Base-by-base conservation (phyloP, 2,113 vertebrate species). In the Cyanoramphus novaezelandiae region DNA sequence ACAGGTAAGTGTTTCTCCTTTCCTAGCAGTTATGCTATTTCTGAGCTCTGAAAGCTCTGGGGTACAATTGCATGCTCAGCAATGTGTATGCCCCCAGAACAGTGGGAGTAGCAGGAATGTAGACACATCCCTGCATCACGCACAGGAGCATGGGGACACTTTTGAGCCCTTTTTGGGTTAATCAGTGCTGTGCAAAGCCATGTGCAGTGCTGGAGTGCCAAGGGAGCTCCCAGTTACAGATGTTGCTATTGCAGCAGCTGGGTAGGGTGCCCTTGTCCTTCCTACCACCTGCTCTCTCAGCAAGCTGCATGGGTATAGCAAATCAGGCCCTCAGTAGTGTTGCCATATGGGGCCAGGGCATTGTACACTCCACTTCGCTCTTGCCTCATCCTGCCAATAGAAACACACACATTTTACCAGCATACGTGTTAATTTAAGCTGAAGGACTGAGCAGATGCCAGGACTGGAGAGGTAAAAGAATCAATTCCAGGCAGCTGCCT, bases 271-370 rank as follows among this genome's bases (percentile, higher is more conserved):
- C 52, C 59, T 64, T 65, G 67, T 33, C 49, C 44, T 68, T 77
- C 57, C 59, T 71, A 37, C 62, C 5, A 1, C 81, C 46, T 25
- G 12, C 33, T 19, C 41, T 50, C 63, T 13, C 35, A 21, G 72
- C 65, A 72, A 68, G 28, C 43, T 68, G 52, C 52, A 8, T 10
- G 33, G 28, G 29, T 17, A 29, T 12, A 29, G 39, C 17, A 88
- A 24, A 60, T 10, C 1, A 2, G 21, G 21, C 49, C 80, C 49
- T 3, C 0, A 10, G 39, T 1, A 12, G 20, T n/a, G 41, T 71
- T 71, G 18, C 16, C 16, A 1, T 39, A 37, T 65, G 29, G 8
- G 17, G 4, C 37, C 31, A 37, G 85, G 28, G 15, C 35, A 41
- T 25, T 39, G 11, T 17, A 24, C 1, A 1, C 7, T 69, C 19